Conservation (phyloP, 1,140 invertebrate genomes). For the Bombus confusus region DNA sequence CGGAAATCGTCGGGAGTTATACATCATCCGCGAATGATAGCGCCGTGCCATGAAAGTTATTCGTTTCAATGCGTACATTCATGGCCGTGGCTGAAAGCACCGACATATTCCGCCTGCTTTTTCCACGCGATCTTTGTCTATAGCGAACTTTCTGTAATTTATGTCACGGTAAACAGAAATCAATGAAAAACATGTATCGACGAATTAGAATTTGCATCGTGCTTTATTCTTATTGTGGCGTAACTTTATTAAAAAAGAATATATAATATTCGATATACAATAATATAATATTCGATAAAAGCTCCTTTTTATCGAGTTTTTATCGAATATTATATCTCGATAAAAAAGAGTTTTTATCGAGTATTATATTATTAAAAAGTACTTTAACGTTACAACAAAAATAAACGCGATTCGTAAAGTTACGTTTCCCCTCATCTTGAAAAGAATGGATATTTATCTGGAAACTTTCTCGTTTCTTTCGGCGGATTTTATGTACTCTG, state of each 20-base stretch:
- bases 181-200: not conserved
- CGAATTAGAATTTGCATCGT: no score
- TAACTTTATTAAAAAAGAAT: no score
- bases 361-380: not conserved
- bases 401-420: not conserved
- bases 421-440: not conserved
- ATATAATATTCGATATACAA: no score
- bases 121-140: not conserved
- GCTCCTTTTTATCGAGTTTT: no score
- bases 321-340: no score
- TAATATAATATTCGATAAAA: no score
- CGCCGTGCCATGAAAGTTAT: constrained; percentile 65
- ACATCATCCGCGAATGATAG: constrained; percentile 74
- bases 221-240: not conserved
- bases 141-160: not conserved
- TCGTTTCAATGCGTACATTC: constrained; percentile 73
- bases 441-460: not conserved
- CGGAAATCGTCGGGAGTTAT: constrained; percentile 66
- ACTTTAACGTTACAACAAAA: not conserved
- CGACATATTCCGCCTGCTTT: constrained; percentile 36
- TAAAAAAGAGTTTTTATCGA: no score
- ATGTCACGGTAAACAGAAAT: not conserved
- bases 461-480: no score
- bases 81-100: constrained; percentile 62
- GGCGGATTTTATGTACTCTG: not conserved